A percentile compares a stretch with the other conserved stretches of the same genome.
phyloP scores from a whole-genome alignment of 2,113 vertebrate species.

The Cyanoramphus novaezelandiae region DNA sequence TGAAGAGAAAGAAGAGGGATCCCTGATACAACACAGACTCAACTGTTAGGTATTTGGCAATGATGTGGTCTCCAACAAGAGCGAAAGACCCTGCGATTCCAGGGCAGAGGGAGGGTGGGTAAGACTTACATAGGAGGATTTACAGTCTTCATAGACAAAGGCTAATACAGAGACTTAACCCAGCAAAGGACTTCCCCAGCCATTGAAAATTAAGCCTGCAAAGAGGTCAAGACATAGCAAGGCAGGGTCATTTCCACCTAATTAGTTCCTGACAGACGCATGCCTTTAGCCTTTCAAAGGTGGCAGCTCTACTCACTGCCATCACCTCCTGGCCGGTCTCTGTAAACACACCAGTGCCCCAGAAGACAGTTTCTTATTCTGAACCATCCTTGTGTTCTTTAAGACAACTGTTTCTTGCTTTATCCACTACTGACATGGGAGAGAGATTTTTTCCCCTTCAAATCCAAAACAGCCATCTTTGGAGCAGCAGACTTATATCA shows the following conservation, averaged over 20 bases:
- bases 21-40: background rate
- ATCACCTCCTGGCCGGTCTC: background rate
- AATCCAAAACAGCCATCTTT: background rate
- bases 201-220: background rate
- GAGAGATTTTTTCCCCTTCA: background rate
- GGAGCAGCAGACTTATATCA: background rate
- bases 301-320: background rate
- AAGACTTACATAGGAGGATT: background rate
- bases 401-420: background rate
- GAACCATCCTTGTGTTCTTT: background rate
- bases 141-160: background rate
- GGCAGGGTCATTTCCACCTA: background rate
- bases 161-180: background rate
- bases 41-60: background rate
- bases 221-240: background rate
- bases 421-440: background rate
- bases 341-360: background rate
- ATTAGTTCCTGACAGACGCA: background rate
- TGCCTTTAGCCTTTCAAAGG: background rate
- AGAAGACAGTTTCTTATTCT: background rate
- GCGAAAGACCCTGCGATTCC: background rate
- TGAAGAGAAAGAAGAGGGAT: background rate
- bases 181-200: background rate
- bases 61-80: background rate
- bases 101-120: background rate